Evolutionary conservation across 2,113 vertebrate species (phyloP).

Genomic region (Campylomormyrus numenius): DNA sequence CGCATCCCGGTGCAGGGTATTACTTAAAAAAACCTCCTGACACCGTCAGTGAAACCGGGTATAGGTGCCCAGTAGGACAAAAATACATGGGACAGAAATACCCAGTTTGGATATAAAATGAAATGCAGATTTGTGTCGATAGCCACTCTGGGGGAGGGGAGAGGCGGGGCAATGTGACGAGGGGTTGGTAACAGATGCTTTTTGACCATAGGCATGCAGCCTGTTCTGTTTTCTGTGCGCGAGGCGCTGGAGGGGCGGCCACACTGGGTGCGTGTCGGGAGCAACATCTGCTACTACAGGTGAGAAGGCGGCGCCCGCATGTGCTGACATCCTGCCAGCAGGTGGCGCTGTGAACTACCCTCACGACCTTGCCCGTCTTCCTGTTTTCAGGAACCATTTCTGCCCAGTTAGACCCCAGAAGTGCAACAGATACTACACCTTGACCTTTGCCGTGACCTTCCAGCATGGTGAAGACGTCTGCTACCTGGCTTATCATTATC

Average conservation of each 20-base stretch:
- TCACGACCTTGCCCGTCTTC: neutral
- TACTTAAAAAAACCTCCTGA: neutral
- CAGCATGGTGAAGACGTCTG: constrained; percentile 78
- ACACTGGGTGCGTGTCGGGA: constrained; percentile 72
- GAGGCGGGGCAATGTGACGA: neutral
- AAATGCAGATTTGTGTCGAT: neutral
- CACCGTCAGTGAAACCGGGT: neutral
- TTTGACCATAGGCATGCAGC: constrained; percentile 79
- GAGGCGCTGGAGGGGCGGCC: constrained; percentile 78
- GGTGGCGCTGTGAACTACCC: neutral
- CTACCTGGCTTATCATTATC: constrained; percentile 90
- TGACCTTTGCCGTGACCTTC: constrained; percentile 77
- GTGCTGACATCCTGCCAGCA: neutral
- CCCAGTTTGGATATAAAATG: neutral
- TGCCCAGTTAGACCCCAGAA: constrained; percentile 36
- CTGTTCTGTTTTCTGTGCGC: constrained; percentile 78
- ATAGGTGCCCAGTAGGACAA: neutral
- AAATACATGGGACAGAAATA: neutral
- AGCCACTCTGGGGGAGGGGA: neutral
- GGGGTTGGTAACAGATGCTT: neutral
- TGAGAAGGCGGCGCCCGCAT: constrained; percentile 43
- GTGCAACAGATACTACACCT: constrained; percentile 64
- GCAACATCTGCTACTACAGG: constrained; percentile 89
- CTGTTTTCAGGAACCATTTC: constrained; percentile 72
- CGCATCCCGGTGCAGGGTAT: neutral